Evolutionary conservation across 2,888 invertebrate species (phyloP).

Genomic region (Parnassius glacialis): DNA sequence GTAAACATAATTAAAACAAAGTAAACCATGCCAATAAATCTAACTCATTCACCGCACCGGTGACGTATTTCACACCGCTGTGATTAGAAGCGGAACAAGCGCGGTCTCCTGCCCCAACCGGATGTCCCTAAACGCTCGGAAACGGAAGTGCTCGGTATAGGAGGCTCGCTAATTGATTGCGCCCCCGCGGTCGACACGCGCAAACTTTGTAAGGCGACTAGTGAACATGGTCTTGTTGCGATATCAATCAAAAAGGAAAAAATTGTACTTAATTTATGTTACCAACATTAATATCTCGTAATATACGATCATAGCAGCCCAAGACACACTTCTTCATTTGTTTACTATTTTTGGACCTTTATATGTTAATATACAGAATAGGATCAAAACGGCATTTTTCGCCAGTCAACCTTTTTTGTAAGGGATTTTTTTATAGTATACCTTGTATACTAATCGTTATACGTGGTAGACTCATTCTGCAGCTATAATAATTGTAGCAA

Average conservation of each 20-base stretch:
- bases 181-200: conserved; percentile 47
- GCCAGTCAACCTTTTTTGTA: no score
- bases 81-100: conserved; percentile 41
- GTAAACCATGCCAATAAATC: conserved; percentile 14
- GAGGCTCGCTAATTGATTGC: conserved; percentile 75
- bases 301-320: no score
- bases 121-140: conserved; percentile 76
- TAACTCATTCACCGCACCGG: conserved; percentile 26
- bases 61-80: conserved; percentile 49
- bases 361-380: no score
- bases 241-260: conserved; percentile 17
- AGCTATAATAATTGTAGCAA: no score
- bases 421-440: no score
- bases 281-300: no score
- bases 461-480: no score
- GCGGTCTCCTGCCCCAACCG: conserved; percentile 53
- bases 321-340: no score
- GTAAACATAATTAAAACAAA: conserved; percentile 3
- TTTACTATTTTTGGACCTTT: no score
- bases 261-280: no score
- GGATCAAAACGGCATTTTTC: no score
- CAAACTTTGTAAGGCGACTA: conserved; percentile 50
- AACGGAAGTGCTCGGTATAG: conserved; percentile 70
- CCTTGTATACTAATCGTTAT: no score
- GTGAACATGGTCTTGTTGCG: conserved; percentile 28